Evolutionary conservation across 2,113 vertebrate species (phyloP), one percentile per base, ranked within the genome.

Genomic region (Balaeniceps rex): DNA sequence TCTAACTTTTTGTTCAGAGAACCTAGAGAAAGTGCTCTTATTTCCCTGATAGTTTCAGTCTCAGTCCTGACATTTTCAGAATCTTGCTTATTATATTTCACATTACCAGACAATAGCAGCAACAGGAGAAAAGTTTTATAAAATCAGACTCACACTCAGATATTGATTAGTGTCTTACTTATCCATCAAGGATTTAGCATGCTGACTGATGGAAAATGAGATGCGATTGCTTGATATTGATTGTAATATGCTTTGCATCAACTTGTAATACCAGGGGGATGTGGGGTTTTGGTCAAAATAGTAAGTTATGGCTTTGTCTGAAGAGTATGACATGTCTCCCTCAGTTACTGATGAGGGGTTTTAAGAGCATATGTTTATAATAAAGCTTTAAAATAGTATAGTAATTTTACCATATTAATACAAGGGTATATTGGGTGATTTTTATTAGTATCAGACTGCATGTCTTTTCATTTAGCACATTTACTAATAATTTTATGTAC

Each of bases 101-200:
- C 77, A 19, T 84, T 85, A 46, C 11, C 23, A 77, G 31, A 81
- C 15, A 83, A 33, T 14, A 78, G 8, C 31, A 92, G 34, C 47
- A 92, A 84, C 7, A 72, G 42, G n/a, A 85, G 33, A 83, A 88
- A 90, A 87, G 17, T 10, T 68, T 12, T 80, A 57, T 88, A 60
- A 91, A 94, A 85, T 93, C 71, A 95, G 49, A 86, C 52, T 78
- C n/a, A 87, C 18, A 87, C 44, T 95, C 72, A 83, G 65, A 34
- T 96, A 97, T 94, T 91, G 93, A 96, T 96, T 88, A 88, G n/a
- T 76, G 60, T 46, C 78, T 94, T 93, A 95, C 79, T 95, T 95
- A 95, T 97, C 84, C 68, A 83, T 93, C 78, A 94, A 93, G 63
- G 66, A 69, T 90, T 95, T 93, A 85, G 33, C 55, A 89, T 83